Conservation (phyloP, 2,113 vertebrate species). For the Hoplias malabaricus region DNA sequence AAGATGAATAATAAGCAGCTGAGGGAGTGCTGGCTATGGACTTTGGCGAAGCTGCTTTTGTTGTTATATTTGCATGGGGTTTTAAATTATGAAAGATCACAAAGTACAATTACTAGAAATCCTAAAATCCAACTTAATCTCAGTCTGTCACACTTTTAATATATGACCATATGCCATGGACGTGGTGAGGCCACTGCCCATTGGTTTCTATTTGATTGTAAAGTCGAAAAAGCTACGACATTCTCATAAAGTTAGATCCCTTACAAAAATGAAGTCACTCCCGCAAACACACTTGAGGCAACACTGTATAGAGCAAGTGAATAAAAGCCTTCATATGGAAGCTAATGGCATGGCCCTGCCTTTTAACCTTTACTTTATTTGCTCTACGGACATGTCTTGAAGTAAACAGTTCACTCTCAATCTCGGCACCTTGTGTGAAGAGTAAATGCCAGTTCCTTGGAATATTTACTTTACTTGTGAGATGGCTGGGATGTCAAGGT, state of each 20-base stretch:
- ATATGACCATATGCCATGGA: too few species aligned
- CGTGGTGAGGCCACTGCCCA: too few species aligned
- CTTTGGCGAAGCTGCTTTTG: conserved; percentile 22
- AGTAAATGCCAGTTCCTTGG: background rate
- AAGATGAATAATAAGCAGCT: too few species aligned
- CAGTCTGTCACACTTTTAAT: too few species aligned
- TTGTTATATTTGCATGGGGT: background rate
- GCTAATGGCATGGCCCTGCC: background rate
- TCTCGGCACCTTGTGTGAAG: background rate
- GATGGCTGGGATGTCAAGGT: background rate
- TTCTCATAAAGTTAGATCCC: background rate
- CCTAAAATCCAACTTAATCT: too few species aligned
- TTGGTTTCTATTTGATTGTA: too few species aligned
- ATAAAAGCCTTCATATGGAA: background rate
- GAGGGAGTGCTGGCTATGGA: background rate
- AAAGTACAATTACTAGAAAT: too few species aligned
- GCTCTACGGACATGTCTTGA: background rate
- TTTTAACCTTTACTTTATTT: background rate
- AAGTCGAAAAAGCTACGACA: too few species aligned
- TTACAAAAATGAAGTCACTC: background rate
- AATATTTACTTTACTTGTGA: background rate
- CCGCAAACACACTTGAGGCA: background rate
- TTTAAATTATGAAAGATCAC: too few species aligned
- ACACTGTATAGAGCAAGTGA: background rate
- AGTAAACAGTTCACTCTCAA: background rate